Evolutionary conservation across 1,140 invertebrate species (phyloP).

Genomic region (Pogonognathellus flavescens): DNA sequence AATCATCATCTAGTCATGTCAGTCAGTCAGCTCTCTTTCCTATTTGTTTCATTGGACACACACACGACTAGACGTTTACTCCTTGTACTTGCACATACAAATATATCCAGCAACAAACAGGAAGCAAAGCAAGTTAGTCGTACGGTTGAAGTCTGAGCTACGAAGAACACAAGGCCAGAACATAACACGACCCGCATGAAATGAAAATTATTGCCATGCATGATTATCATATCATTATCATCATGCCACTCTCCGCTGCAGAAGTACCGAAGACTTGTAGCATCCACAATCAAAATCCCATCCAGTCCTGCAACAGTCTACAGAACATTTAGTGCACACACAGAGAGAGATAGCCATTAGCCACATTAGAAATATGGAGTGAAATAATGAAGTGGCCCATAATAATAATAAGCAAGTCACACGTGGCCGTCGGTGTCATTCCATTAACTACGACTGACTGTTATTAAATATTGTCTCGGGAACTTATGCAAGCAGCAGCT

Average conservation of each 20-base stretch:
- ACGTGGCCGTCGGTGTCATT: not conserved
- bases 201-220: not conserved
- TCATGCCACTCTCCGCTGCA: not conserved
- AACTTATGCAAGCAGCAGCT: not conserved
- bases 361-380: no score
- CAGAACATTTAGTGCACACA: not conserved
- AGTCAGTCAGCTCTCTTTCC: not conserved
- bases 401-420: slow-evolving; percentile 13
- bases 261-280: no score
- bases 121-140: no score
- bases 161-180: not conserved
- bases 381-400: no score
- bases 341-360: no score
- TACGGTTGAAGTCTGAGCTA: not conserved
- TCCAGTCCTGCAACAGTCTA: not conserved
- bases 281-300: slow-evolving; percentile 13
- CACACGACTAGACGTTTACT: not conserved
- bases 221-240: no score
- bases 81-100: no score
- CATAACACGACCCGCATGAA: slow-evolving; percentile 22
- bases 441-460: not conserved
- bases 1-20: slow-evolving; percentile 23
- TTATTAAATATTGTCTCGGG: no score
- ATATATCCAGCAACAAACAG: no score
- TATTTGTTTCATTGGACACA: not conserved